Conservation (phyloP, 2,113 vertebrate species). For the Mormyrus iriodes region DNA sequence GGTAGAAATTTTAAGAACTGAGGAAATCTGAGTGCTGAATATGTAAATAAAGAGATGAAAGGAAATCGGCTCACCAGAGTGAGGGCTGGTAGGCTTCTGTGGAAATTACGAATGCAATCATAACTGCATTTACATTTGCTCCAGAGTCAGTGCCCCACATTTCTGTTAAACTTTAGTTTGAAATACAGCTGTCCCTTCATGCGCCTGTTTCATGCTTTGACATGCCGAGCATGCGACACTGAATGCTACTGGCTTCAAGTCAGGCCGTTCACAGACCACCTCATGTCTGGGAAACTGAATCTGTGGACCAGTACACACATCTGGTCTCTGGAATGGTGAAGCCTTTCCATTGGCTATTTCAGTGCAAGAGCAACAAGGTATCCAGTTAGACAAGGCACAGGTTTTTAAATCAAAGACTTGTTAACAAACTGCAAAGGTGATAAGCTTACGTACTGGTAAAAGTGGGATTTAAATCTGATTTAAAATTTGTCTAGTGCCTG, state of each 20-base stretch:
- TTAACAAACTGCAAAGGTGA: not conserved
- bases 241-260: constrained; percentile 4
- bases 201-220: constrained; percentile 16
- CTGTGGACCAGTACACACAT: not conserved
- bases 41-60: constrained; percentile 9
- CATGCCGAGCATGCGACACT: constrained; percentile 17
- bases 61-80: not conserved
- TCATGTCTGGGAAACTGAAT: not conserved
- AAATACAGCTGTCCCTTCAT: constrained; percentile 13
- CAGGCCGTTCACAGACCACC: not conserved
- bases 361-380: not conserved
- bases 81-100: not conserved
- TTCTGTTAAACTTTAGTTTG: not conserved
- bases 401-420: not conserved
- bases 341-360: not conserved
- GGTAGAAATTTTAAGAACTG: not conserved
- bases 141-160: not conserved
- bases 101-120: not conserved
- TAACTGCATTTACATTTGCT: not conserved
- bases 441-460: not conserved
- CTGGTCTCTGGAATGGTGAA: not conserved
- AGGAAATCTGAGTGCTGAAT: constrained; percentile 3
- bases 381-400: not conserved
- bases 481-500: not conserved
- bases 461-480: not conserved